These are phyloP conservation scores for Naso thynnoides DNA, from an alignment of 2,797 vertebrate genomes.

Conservation along the genomic window DNA sequence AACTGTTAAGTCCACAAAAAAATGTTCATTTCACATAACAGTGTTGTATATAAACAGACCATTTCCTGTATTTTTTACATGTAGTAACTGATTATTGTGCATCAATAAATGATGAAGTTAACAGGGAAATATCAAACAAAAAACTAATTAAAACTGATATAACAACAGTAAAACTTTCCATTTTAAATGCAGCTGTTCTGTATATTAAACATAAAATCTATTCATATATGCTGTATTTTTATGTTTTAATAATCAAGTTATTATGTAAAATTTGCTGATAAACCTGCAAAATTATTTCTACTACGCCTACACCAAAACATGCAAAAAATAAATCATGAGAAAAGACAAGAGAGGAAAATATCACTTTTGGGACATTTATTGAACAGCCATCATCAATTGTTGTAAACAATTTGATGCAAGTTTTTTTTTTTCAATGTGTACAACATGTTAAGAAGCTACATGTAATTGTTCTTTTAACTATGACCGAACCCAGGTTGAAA, in stretches of 20 bases:
- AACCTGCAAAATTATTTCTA: slow-evolving; percentile 16
- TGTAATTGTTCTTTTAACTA: slow-evolving; percentile 21
- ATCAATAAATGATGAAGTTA: slow-evolving; percentile 19
- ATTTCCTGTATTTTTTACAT: slow-evolving; percentile 30
- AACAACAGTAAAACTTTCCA: slow-evolving; percentile 12
- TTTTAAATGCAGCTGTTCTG: slow-evolving; percentile 19
- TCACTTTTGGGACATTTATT: neutral
- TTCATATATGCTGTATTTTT: slow-evolving; percentile 13
- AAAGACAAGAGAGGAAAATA: neutral
- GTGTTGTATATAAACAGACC: slow-evolving; percentile 10
- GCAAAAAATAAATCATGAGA: slow-evolving; percentile 2
- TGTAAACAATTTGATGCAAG: neutral
- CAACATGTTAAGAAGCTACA: slow-evolving; percentile 1
- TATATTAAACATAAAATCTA: slow-evolving; percentile 28
- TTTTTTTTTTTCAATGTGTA: neutral
- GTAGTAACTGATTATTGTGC: slow-evolving; percentile 18
- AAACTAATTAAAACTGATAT: slow-evolving; percentile 18
- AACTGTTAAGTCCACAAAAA: slow-evolving; percentile 12
- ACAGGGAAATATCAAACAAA: slow-evolving; percentile 20
- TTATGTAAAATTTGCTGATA: neutral
- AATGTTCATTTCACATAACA: neutral
- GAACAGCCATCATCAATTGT: slow-evolving; percentile 1
- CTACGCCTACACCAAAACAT: slow-evolving; percentile 5
- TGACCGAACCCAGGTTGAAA: slow-evolving; percentile 1
- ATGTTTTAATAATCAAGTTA: slow-evolving; percentile 28